Base-by-base conservation (phyloP, 2,888 invertebrate species). In the Philereme transversata region DNA sequence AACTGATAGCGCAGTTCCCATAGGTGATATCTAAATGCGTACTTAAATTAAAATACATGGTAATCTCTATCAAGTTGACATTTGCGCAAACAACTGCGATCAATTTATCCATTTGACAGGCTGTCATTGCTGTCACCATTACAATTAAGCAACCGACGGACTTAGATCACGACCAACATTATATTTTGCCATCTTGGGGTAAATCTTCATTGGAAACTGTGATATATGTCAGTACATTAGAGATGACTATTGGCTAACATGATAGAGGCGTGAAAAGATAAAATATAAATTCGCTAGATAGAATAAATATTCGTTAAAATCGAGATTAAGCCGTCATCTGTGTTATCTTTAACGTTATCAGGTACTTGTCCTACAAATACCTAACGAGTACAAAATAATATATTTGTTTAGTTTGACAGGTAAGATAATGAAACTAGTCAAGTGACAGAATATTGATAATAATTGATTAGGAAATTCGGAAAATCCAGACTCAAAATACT, bases 291-390 rank as follows among this genome's bases (percentile, higher is more conserved):
- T 66, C 70, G 71, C 78, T 82, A 84, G 83, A 80, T 84, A 81
- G 75, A 82, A 79, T 84, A 77, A 87, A 87, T 88, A 86, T 86
- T 90, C 82, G 86, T 90, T 90, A 88, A 90, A 87, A 88, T 72
- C 77, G 82, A 90, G 90, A 92, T 91, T 90, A 90, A 88, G 86
- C 87, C 90, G 84, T 90, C 90, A 88, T 90, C 89, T 88, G 71
- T 64, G 87, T 88, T 90, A 91, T 91, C 90, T 85, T 41, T 49
- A 71, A 64, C 71, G 79, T 84, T 90, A 90, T 89, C 88, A 80
- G 73, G 83, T 84, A 85, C 76, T 74, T 80, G 77, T 80, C 77
- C 77, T 74, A 83, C 79, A 83, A 84, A 86, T 83, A 86, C 77
- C 78, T 84, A 85, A 88, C 82, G 81, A 86, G 77, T 69, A 70